Evolutionary conservation across 1,140 invertebrate species (phyloP).

Genomic region (Drosophila orena): DNA sequence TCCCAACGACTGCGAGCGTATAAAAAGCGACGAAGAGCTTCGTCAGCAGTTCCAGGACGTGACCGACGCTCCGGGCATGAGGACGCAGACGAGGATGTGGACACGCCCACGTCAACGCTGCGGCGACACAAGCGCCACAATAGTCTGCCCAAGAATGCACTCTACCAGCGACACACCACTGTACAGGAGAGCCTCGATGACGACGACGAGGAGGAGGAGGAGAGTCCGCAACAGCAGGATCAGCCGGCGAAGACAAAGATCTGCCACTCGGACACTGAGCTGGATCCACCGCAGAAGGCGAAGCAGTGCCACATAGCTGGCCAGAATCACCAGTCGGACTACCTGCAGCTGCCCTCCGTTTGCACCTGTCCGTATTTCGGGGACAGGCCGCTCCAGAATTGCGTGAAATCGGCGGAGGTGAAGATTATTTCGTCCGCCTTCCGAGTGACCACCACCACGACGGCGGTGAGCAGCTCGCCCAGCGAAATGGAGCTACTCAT

Average conservation of each 20-base stretch:
- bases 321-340: slow-evolving; percentile 74
- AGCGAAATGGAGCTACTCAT: slow-evolving; percentile 75
- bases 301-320: slow-evolving; percentile 22
- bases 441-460: slow-evolving; percentile 65
- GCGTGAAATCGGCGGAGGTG: slow-evolving; percentile 85
- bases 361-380: slow-evolving; percentile 93
- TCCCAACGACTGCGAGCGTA: slow-evolving; percentile 62
- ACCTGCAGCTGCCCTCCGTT: slow-evolving; percentile 88
- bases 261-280: slow-evolving; percentile 72
- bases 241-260: slow-evolving; percentile 24
- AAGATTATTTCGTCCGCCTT: slow-evolving; percentile 86
- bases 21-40: slow-evolving; percentile 67
- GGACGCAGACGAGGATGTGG: slow-evolving; percentile 58
- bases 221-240: slow-evolving; percentile 2
- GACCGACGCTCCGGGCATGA: slow-evolving; percentile 52
- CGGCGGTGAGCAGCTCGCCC: slow-evolving; percentile 67
- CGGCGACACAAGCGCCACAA: slow-evolving; percentile 68
- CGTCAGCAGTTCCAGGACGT: slow-evolving; percentile 54
- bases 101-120: slow-evolving; percentile 51
- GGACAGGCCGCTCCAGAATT: slow-evolving; percentile 85
- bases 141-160: slow-evolving; percentile 75
- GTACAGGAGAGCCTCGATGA: slow-evolving; percentile 55
- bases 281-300: slow-evolving; percentile 42
- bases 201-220: slow-evolving; percentile 25
- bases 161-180: slow-evolving; percentile 60